Conservation (phyloP, 2,797 vertebrate genomes). For the Sebastes itinus region DNA sequence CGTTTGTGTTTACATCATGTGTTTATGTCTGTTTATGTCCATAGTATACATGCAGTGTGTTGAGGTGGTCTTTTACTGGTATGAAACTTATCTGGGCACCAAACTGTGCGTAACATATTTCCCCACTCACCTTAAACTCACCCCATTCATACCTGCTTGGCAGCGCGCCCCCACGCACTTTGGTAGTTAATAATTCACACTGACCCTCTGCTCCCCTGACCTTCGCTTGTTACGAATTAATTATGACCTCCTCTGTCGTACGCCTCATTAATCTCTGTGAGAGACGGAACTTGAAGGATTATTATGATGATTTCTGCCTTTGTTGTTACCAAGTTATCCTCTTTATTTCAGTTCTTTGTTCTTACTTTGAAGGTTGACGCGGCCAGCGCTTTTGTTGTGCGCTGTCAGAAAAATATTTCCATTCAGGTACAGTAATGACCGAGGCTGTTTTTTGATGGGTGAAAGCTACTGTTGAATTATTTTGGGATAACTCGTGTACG, state of each 20-base stretch:
- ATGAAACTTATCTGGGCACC: background rate
- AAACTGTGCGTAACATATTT: conserved; percentile 59
- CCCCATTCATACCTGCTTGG: conserved; percentile 61
- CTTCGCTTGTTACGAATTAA: conserved; percentile 72
- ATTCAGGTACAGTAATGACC: conserved; percentile 16
- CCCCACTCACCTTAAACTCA: conserved; percentile 62
- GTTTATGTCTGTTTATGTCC: background rate
- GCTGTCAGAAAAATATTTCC: conserved; percentile 27
- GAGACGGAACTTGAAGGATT: conserved; percentile 39
- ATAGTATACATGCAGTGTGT: background rate
- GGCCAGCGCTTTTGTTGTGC: background rate
- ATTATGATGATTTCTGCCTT: conserved; percentile 47
- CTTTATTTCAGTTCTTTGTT: conserved; percentile 22
- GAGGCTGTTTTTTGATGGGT: conserved; percentile 14
- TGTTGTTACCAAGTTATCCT: conserved; percentile 16
- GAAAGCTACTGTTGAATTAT: conserved; percentile 13
- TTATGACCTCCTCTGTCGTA: conserved; percentile 64
- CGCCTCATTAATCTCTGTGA: conserved; percentile 62
- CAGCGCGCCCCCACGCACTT: conserved; percentile 36
- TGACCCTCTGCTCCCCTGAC: conserved; percentile 71
- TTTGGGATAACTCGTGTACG: background rate
- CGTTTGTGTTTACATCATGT: background rate
- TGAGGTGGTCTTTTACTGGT: background rate
- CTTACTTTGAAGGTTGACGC: conserved; percentile 19
- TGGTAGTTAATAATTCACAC: conserved; percentile 74